phyloP scores from a whole-genome alignment of 2,888 invertebrate species.

The Pyralis farinalis region DNA sequence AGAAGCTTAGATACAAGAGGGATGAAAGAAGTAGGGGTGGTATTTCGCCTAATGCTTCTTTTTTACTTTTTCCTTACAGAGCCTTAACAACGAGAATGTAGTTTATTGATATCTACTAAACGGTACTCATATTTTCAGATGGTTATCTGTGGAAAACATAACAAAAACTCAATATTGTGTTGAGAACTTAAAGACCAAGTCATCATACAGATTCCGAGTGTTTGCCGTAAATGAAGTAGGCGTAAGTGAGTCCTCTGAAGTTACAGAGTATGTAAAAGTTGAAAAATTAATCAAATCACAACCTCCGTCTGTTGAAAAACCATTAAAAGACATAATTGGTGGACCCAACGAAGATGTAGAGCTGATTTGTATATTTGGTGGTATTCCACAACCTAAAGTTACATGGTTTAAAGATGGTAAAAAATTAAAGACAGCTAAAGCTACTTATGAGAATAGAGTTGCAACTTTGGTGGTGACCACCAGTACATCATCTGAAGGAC shows the following conservation, averaged over 20 bases:
- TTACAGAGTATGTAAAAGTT: conserved; percentile 82
- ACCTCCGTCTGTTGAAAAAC: conserved; percentile 85
- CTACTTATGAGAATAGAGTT: conserved; percentile 85
- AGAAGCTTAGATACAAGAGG: too few relatives aligned
- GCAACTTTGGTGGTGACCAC: conserved; percentile 83
- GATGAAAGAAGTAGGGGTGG: too few relatives aligned
- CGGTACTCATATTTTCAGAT: conserved; percentile 81
- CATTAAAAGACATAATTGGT: conserved; percentile 83
- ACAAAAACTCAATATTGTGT: conserved; percentile 84
- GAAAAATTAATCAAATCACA: conserved; percentile 76
- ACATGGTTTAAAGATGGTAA: conserved; percentile 87
- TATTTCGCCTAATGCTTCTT: too few relatives aligned
- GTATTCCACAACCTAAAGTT: conserved; percentile 87
- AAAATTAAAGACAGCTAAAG: conserved; percentile 77
- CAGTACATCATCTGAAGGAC: conserved; percentile 82
- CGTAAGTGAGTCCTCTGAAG: conserved; percentile 85
- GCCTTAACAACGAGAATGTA: too few relatives aligned
- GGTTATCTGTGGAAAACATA: conserved; percentile 84
- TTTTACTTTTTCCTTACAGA: too few relatives aligned
- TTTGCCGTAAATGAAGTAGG: conserved; percentile 90
- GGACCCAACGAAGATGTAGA: conserved; percentile 85
- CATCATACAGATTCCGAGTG: conserved; percentile 87
- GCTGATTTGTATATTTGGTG: conserved; percentile 88
- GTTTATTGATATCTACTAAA: too few relatives aligned
- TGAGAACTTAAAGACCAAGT: conserved; percentile 81